phyloP scores from a whole-genome alignment of 2,113 vertebrate species.

The Thinocorus orbignyianus region DNA sequence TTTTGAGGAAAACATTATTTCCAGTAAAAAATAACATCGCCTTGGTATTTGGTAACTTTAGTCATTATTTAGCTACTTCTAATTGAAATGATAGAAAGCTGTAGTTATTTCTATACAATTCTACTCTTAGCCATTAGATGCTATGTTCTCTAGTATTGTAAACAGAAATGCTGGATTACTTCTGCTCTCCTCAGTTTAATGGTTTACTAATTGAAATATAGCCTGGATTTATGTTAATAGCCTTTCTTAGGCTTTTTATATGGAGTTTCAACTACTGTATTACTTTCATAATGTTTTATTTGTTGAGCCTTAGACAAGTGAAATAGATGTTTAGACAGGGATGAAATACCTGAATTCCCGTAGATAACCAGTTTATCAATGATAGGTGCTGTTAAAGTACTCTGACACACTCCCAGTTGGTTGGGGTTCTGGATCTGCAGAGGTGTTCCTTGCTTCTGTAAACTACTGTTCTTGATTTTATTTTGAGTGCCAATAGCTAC shows the following conservation, averaged over 20 bases:
- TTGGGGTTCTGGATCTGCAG: neutral
- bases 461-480: neutral
- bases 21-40: neutral
- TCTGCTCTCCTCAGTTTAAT: neutral
- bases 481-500: neutral
- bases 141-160: neutral
- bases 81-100: neutral
- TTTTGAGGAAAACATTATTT: neutral
- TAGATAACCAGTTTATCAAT: neutral
- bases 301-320: neutral
- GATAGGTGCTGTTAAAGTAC: neutral
- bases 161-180: neutral
- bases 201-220: neutral
- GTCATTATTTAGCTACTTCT: neutral
- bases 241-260: neutral
- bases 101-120: neutral
- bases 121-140: neutral
- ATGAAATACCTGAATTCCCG: neutral
- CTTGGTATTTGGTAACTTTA: neutral
- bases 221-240: neutral
- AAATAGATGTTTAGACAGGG: neutral
- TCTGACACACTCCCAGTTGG: rapidly evolving
- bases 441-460: neutral
- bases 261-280: neutral
- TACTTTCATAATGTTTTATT: neutral